These are phyloP conservation scores for Sitta europaea DNA, from an alignment of 2,113 vertebrate genomes.

Conservation along the genomic window DNA sequence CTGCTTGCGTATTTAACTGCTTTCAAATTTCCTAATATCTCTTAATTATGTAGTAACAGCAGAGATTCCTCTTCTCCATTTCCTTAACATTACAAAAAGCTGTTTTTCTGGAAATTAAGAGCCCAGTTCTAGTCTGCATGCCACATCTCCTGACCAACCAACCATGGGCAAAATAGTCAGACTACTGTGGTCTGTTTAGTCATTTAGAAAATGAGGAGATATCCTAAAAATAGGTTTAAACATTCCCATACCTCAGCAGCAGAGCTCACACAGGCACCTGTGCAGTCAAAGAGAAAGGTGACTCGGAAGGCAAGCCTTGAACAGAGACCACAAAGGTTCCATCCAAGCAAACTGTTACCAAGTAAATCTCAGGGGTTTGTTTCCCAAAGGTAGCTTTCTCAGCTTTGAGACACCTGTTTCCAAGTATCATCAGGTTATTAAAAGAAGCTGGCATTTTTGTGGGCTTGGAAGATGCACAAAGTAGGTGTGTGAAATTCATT, in stretches of 20 bases:
- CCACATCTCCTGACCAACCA: background rate
- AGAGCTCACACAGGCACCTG: background rate
- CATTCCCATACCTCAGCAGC: background rate
- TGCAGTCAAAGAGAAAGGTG: background rate
- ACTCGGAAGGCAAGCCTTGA: background rate
- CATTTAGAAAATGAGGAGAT: background rate
- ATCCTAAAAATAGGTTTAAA: background rate
- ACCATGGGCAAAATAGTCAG: accelerated
- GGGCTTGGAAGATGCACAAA: conserved; percentile 49
- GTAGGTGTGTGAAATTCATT: conserved; percentile 42
- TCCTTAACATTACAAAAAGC: background rate
- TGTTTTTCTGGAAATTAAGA: background rate
- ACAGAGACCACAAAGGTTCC: background rate
- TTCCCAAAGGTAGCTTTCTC: background rate
- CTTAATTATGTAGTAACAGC: background rate
- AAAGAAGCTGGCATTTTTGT: background rate
- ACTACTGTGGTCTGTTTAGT: background rate
- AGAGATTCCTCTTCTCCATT: background rate
- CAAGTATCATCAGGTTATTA: background rate
- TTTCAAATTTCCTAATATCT: background rate
- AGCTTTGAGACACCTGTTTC: background rate
- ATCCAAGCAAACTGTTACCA: background rate
- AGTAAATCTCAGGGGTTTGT: background rate
- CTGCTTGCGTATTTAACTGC: background rate
- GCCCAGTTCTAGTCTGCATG: background rate